Evolutionary conservation across 2,797 vertebrate species (phyloP).

Genomic region (Channa striata): DNA sequence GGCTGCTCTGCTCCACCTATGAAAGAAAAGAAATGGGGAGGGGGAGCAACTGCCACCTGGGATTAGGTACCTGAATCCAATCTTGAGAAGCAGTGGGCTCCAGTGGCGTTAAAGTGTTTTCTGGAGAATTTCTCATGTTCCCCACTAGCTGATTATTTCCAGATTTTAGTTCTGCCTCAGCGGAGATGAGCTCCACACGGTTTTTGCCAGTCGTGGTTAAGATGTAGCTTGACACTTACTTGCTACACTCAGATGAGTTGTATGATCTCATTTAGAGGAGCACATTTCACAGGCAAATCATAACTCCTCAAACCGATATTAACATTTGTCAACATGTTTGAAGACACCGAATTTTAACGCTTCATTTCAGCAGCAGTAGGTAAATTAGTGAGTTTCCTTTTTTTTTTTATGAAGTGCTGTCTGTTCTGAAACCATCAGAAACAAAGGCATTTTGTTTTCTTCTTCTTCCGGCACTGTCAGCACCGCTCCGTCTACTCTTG

Average conservation of each 20-base stretch:
- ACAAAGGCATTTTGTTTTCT: slow-evolving; percentile 66
- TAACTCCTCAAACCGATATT: slow-evolving; percentile 32
- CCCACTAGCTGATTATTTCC: slow-evolving; percentile 97
- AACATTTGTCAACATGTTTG: slow-evolving; percentile 24
- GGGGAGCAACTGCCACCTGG: slow-evolving; percentile 89
- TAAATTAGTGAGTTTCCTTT: not conserved
- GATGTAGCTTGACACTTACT: slow-evolving; percentile 84
- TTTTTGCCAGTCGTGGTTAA: slow-evolving; percentile 91
- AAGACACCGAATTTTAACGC: slow-evolving; percentile 20
- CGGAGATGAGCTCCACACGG: slow-evolving; percentile 90
- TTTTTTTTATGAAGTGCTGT: slow-evolving; percentile 30
- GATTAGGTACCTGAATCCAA: slow-evolving; percentile 98
- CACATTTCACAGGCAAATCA: slow-evolving; percentile 51
- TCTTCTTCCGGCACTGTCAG: slow-evolving; percentile 77
- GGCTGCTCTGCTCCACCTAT: slow-evolving; percentile 84
- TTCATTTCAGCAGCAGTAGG: not conserved
- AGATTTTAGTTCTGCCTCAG: slow-evolving; percentile 98
- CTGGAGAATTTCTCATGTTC: slow-evolving; percentile 95
- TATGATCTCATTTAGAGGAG: slow-evolving; percentile 76
- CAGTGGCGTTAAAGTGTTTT: slow-evolving; percentile 96
- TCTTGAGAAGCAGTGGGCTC: slow-evolving; percentile 93
- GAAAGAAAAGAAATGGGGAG: slow-evolving; percentile 81
- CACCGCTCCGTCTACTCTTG: slow-evolving; percentile 81
- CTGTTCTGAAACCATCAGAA: slow-evolving; percentile 64
- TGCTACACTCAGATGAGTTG: slow-evolving; percentile 75